Evolutionary conservation across 2,888 invertebrate genomes (phyloP).

Genomic region (Andrena bucephala): DNA sequence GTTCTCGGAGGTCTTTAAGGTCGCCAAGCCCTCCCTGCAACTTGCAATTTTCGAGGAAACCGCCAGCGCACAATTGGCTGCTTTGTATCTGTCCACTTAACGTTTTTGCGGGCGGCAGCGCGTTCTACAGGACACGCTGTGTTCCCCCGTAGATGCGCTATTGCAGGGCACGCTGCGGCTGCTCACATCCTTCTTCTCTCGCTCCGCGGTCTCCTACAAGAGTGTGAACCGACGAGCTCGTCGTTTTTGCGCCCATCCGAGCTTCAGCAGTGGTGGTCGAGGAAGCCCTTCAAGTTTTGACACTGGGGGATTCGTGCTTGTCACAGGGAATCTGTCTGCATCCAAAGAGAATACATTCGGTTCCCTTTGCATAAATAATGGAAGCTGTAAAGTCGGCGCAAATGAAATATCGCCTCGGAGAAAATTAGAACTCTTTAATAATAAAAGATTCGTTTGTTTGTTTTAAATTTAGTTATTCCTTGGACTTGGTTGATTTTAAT

Average conservation of each 20-base stretch:
- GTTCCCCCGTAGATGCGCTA: slow-evolving; percentile 6
- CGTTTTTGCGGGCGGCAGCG: slow-evolving; percentile 18
- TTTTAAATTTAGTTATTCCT: too few species aligned
- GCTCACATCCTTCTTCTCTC: slow-evolving; percentile 10
- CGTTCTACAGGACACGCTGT: slow-evolving; percentile 26
- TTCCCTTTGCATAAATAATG: background rate
- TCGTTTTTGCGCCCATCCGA: slow-evolving; percentile 4
- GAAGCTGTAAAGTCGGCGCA: too few species aligned
- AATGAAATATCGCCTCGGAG: too few species aligned
- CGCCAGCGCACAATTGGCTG: slow-evolving; percentile 40
- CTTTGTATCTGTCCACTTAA: slow-evolving; percentile 50
- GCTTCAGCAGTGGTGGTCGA: background rate
- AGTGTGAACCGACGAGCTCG: background rate
- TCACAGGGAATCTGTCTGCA: slow-evolving; percentile 17
- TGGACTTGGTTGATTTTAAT: too few species aligned
- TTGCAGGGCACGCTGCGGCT: background rate
- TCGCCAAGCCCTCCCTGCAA: slow-evolving; percentile 5
- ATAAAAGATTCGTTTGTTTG: too few species aligned
- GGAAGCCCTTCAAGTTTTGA: slow-evolving; percentile 30
- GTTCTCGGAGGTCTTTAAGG: background rate
- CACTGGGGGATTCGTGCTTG: slow-evolving; percentile 3
- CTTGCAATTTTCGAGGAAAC: slow-evolving; percentile 39
- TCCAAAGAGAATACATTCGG: background rate
- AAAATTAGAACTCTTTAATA: too few species aligned
- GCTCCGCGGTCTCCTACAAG: background rate